These are phyloP conservation scores for Plagiodera versicolora DNA, from an alignment of 2,888 invertebrate genomes.

Conservation along the genomic window DNA sequence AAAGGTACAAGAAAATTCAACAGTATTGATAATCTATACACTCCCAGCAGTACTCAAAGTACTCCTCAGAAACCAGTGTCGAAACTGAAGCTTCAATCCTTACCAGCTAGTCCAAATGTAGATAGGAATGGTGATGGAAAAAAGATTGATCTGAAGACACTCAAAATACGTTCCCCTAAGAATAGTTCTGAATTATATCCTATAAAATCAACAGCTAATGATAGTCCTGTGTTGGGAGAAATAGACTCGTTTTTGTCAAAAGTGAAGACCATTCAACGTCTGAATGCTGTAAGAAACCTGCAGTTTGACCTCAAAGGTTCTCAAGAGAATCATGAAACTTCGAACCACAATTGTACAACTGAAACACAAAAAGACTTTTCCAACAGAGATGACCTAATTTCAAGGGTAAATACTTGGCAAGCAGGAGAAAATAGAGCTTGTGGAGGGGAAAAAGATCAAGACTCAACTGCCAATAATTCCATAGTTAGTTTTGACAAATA, in stretches of 20 bases:
- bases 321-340: neutral
- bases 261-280: conserved; percentile 46
- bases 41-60: conserved; percentile 46
- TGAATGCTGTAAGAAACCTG: conserved; percentile 42
- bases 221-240: conserved; percentile 39
- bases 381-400: conserved; percentile 35
- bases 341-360: neutral
- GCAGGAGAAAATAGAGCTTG: conserved; percentile 49
- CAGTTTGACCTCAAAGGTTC: conserved; percentile 38
- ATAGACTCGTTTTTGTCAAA: conserved; percentile 51
- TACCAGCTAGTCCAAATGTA: conserved; percentile 46
- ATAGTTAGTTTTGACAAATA: conserved; percentile 16
- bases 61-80: conserved; percentile 51
- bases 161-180: conserved; percentile 22
- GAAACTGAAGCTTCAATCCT: conserved; percentile 45
- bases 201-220: conserved; percentile 17
- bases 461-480: conserved; percentile 2
- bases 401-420: conserved; percentile 39
- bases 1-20: conserved; percentile 38
- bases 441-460: conserved; percentile 41
- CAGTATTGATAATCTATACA: conserved; percentile 43
- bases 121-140: conserved; percentile 33
- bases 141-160: conserved; percentile 11
- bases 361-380: neutral
- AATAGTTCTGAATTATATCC: conserved; percentile 17